A percentile compares a stretch with the other conserved stretches of the same genome.
These are phyloP conservation scores for Doryteuthis pealeii DNA, from an alignment of 1,140 invertebrate species.

Conservation along the genomic window DNA sequence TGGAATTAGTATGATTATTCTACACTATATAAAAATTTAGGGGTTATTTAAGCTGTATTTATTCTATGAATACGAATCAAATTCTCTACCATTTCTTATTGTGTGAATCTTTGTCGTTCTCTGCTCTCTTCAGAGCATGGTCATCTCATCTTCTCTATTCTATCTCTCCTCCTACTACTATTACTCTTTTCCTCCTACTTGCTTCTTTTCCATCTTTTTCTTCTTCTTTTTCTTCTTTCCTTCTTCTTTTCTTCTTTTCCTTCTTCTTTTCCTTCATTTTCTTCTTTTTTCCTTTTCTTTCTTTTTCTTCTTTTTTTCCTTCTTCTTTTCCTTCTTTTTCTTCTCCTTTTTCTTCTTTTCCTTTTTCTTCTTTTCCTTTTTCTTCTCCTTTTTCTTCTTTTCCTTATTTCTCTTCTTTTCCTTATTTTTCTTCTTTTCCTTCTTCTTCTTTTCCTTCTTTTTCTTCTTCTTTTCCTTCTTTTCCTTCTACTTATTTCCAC, in stretches of 20 bases:
- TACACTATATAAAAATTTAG: no score
- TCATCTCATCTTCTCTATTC: no score
- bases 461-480: neutral
- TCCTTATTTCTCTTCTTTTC: neutral
- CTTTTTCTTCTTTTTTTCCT: neutral
- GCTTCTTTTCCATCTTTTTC: neutral
- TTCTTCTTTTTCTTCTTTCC: neutral
- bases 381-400: neutral
- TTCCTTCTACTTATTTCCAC: neutral
- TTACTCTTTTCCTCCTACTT: neutral
- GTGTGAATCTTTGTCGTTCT: no score
- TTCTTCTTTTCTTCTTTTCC: neutral
- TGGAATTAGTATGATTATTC: no score
- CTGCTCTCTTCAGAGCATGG: no score
- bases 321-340: neutral
- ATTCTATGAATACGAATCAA: no score
- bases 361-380: slow-evolving; percentile 8
- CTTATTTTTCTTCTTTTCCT: neutral
- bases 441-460: neutral
- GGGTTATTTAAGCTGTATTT: no score
- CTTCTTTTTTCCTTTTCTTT: neutral
- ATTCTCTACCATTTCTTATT: no score
- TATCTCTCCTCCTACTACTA: neutral
- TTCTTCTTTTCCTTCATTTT: neutral
- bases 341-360: neutral